Evolutionary conservation across 2,113 vertebrate genomes (phyloP).

Genomic region (Apteryx owenii): DNA sequence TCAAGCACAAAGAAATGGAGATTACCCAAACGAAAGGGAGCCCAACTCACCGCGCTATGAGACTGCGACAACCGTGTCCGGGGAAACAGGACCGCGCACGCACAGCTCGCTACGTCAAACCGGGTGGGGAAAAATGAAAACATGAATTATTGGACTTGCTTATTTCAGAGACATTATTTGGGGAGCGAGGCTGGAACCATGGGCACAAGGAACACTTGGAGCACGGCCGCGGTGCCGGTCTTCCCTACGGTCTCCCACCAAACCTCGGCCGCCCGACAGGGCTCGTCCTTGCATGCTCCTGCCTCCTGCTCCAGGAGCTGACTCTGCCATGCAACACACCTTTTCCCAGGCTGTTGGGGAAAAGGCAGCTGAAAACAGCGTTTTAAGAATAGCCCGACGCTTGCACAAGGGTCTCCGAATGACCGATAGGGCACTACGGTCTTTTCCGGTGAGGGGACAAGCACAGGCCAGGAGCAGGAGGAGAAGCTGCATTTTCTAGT

Average conservation of each 20-base stretch:
- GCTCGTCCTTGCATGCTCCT: background rate
- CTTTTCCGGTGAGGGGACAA: fast-evolving
- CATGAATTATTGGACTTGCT: background rate
- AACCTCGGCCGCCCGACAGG: background rate
- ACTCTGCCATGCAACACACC: background rate
- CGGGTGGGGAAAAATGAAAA: background rate
- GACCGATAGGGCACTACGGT: fast-evolving
- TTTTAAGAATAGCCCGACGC: background rate
- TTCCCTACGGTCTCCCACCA: background rate
- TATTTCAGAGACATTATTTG: background rate
- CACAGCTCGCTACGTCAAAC: background rate
- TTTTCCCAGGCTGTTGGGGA: background rate
- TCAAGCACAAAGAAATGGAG: background rate
- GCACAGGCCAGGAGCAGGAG: background rate
- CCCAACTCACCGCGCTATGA: background rate
- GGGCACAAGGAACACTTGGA: background rate
- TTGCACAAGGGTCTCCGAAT: too few species aligned
- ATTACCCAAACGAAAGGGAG: background rate
- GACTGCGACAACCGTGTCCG: background rate
- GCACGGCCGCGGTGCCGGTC: too few species aligned
- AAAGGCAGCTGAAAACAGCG: background rate
- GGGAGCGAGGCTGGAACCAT: too few species aligned
- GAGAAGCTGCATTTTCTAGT: background rate
- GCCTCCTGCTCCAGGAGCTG: too few species aligned
- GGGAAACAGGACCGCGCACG: background rate